Conservation (phyloP, 2,113 vertebrate genomes). For the Acanthochromis polyacanthus region DNA sequence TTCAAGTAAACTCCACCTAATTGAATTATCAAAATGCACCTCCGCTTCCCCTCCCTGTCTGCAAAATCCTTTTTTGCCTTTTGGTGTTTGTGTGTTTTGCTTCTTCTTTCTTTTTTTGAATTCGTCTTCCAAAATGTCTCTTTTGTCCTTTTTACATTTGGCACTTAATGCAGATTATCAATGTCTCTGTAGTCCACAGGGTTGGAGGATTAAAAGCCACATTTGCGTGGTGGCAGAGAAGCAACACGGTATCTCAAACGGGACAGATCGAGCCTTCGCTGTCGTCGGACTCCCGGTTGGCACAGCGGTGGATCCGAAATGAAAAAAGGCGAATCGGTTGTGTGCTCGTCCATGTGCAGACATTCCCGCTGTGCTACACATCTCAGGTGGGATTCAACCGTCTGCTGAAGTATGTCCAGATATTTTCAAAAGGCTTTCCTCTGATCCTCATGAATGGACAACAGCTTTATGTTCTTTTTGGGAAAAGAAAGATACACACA, state of each 20-base stretch:
- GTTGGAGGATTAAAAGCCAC: constrained; percentile 53
- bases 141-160: constrained; percentile 68
- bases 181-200: constrained; percentile 53
- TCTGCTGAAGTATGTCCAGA: constrained; percentile 5
- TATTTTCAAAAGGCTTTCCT: constrained; percentile 19
- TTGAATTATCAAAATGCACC: constrained; percentile 63
- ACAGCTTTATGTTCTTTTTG: constrained; percentile 30
- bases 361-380: background rate
- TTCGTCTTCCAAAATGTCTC: constrained; percentile 44
- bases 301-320: constrained; percentile 51
- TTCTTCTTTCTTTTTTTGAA: background rate
- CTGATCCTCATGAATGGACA: background rate
- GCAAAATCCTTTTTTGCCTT: constrained; percentile 55
- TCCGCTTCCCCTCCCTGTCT: constrained; percentile 14
- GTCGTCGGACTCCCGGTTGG: constrained; percentile 32
- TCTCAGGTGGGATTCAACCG: background rate
- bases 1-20: constrained; percentile 76
- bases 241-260: constrained; percentile 12
- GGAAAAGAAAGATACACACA: constrained; percentile 20
- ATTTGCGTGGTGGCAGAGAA: constrained; percentile 27
- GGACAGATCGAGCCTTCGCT: constrained; percentile 29
- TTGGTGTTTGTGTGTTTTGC: constrained; percentile 62
- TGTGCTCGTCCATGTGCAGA: constrained; percentile 19
- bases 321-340: constrained; percentile 43
- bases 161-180: constrained; percentile 75